These are phyloP conservation scores for Calliopum simillimum DNA, from an alignment of 2,888 invertebrate genomes.

Conservation along the genomic window DNA sequence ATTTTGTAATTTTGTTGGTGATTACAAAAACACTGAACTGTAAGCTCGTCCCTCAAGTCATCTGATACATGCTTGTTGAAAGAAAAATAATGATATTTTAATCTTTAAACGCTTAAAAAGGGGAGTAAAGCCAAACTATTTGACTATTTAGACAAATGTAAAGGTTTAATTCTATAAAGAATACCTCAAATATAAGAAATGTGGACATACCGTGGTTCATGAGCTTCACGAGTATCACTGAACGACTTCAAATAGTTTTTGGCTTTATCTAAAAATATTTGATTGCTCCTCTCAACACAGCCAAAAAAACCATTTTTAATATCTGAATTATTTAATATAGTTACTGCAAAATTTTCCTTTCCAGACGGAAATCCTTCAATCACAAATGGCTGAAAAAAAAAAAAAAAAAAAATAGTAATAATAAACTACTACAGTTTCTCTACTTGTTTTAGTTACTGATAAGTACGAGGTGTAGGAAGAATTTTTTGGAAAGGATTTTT, in stretches of 20 bases:
- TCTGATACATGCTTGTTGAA: too few species aligned
- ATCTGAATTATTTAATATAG: conserved; percentile 2
- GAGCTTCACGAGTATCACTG: conserved; percentile 40
- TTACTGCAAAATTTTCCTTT: neutral
- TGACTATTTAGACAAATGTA: too few species aligned
- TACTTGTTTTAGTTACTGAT: conserved; percentile 2
- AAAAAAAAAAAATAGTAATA: neutral
- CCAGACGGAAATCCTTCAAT: neutral
- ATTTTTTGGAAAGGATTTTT: neutral
- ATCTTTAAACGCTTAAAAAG: too few species aligned
- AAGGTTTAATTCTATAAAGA: too few species aligned
- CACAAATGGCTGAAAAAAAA: conserved; percentile 17
- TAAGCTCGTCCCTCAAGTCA: too few species aligned
- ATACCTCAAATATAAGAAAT: neutral
- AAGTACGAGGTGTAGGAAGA: too few species aligned
- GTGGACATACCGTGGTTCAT: conserved; percentile 49
- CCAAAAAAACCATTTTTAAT: conserved; percentile 23
- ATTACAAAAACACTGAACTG: too few species aligned
- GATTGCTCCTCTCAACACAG: conserved; percentile 11
- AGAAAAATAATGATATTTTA: too few species aligned
- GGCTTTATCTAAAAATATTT: conserved; percentile 11
- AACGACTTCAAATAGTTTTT: conserved; percentile 28
- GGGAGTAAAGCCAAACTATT: too few species aligned
- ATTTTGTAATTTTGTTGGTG: too few species aligned
- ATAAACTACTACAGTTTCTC: neutral